These are phyloP conservation scores for Ochropacha duplaris DNA, from an alignment of 2,888 invertebrate genomes.

Conservation along the genomic window DNA sequence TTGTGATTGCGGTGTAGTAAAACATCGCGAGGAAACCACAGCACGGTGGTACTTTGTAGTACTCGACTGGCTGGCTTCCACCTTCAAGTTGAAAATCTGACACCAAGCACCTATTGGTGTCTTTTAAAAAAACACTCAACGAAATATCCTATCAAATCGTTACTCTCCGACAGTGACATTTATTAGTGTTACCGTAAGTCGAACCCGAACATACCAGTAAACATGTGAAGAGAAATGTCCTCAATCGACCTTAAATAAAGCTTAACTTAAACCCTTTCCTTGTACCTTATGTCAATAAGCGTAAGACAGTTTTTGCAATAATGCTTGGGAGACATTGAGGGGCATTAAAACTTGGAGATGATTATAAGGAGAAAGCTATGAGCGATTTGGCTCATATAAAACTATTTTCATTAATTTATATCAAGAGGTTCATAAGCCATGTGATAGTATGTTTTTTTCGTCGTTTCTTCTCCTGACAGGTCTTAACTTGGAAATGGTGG, in stretches of 20 bases:
- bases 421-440: too few species aligned
- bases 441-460: too few species aligned
- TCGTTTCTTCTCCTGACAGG: too few species aligned
- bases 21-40: too few species aligned
- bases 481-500: too few species aligned
- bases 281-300: slow-evolving; percentile 13
- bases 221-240: slow-evolving; percentile 21
- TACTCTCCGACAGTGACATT: neutral
- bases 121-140: neutral
- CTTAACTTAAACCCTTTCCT: slow-evolving; percentile 10
- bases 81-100: too few species aligned
- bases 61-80: too few species aligned
- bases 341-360: neutral
- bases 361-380: neutral
- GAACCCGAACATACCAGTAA: slow-evolving; percentile 22
- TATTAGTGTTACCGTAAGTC: neutral
- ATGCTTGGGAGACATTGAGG: slow-evolving; percentile 5
- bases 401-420: too few species aligned
- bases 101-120: too few species aligned
- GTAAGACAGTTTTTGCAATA: slow-evolving; percentile 17
- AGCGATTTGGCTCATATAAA: neutral
- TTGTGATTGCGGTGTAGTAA: too few species aligned
- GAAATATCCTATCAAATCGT: neutral
- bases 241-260: slow-evolving; percentile 18
- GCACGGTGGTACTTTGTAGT: too few species aligned